These are phyloP conservation scores for Aix galericulata DNA, from an alignment of 2,113 vertebrate genomes.

Conservation along the genomic window DNA sequence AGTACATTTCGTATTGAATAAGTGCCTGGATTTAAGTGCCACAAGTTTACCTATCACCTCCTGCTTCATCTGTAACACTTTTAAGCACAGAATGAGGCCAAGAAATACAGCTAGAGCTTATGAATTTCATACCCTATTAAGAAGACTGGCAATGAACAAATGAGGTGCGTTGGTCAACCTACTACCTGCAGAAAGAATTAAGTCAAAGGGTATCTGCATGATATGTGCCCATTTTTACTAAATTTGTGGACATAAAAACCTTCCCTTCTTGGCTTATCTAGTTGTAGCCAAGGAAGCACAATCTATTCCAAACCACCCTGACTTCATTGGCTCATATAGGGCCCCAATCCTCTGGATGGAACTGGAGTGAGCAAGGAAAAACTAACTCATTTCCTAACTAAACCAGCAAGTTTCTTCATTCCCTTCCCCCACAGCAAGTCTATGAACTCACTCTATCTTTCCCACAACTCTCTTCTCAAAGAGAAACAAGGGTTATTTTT, in stretches of 20 bases:
- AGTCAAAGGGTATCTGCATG: neutral
- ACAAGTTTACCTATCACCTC: slow-evolving; percentile 28
- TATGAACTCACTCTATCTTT: neutral
- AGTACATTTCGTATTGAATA: neutral
- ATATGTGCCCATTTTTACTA: neutral
- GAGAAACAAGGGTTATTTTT: slow-evolving; percentile 41
- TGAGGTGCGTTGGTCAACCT: neutral
- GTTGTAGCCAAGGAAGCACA: neutral
- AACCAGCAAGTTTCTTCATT: slow-evolving; percentile 49
- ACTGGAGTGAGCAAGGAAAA: slow-evolving; percentile 22
- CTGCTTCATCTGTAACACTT: neutral
- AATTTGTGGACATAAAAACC: neutral
- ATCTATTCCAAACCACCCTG: neutral
- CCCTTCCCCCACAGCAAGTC: neutral
- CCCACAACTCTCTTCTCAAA: slow-evolving; percentile 31
- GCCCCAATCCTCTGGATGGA: neutral
- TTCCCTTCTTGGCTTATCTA: neutral
- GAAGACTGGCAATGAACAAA: neutral
- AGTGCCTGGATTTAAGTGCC: neutral
- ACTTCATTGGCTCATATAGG: neutral
- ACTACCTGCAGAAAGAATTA: neutral
- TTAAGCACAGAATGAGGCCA: neutral
- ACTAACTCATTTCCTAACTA: slow-evolving; percentile 43
- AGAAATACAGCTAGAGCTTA: neutral
- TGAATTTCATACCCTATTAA: neutral